Conservation (phyloP, 2,797 vertebrate genomes). For the Acrossocheilus wenchowensis region DNA sequence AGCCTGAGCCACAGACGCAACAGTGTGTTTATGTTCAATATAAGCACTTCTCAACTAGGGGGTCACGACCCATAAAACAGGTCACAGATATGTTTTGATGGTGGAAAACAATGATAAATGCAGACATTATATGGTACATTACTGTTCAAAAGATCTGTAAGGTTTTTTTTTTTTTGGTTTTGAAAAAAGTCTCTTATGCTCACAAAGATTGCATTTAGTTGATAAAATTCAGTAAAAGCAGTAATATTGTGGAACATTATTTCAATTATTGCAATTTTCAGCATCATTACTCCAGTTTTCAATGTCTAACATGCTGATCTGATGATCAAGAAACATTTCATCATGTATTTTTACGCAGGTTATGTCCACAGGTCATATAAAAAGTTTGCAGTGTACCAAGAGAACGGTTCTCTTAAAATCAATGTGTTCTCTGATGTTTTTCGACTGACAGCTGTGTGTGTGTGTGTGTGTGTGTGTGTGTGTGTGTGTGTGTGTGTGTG, state of each 20-base stretch:
- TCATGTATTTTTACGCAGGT: not conserved
- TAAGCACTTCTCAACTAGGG: not conserved
- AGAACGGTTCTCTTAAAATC: not conserved
- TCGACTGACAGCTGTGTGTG: not conserved
- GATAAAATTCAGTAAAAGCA: not conserved
- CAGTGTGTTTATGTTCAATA: not conserved
- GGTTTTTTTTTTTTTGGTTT: not conserved
- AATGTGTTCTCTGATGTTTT: not conserved
- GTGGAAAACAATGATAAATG: not conserved
- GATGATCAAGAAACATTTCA: too few relatives aligned
- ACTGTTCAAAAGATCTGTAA: not conserved
- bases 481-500: not conserved
- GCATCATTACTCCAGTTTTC: too few relatives aligned
- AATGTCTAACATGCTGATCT: too few relatives aligned
- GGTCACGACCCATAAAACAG: not conserved
- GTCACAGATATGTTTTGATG: not conserved
- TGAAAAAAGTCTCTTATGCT: not conserved
- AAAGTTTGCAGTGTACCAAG: not conserved
- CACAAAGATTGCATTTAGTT: not conserved
- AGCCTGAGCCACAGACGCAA: not conserved
- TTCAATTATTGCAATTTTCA: too few relatives aligned
- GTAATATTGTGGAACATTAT: not conserved
- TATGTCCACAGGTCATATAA: not conserved
- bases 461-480: constrained; percentile 9
- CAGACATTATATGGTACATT: not conserved